Evolutionary conservation across 2,797 vertebrate species (phyloP).

Genomic region (Varecia variegata): DNA sequence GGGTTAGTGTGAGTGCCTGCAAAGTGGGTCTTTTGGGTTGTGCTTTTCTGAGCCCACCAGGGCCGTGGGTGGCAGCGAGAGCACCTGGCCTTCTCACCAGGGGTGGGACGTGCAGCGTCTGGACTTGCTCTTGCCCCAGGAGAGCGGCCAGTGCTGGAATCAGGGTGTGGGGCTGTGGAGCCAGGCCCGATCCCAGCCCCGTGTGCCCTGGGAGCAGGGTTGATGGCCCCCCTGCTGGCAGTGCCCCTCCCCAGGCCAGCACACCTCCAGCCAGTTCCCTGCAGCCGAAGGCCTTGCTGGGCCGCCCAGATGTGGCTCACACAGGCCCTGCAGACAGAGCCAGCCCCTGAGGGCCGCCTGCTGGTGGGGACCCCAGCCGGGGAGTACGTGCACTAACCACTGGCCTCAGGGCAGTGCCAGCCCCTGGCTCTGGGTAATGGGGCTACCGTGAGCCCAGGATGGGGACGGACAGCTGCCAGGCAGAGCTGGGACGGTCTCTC

Average conservation of each 20-base stretch:
- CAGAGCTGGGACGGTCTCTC: background rate
- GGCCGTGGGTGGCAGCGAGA: background rate
- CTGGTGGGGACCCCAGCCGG: too few species aligned
- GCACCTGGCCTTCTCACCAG: background rate
- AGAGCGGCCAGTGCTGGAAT: background rate
- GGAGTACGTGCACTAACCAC: background rate
- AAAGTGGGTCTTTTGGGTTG: background rate
- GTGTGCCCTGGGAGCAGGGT: background rate
- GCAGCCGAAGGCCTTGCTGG: background rate
- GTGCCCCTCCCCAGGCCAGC: background rate
- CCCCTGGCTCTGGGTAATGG: background rate
- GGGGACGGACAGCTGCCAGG: rapidly evolving
- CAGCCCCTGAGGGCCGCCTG: background rate
- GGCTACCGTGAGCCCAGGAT: background rate
- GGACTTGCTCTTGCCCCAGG: too few species aligned
- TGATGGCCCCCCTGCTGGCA: background rate
- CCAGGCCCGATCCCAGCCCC: background rate
- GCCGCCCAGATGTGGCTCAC: background rate
- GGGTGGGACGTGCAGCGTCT: background rate
- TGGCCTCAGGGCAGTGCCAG: background rate
- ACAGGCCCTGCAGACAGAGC: background rate
- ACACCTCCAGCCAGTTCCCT: background rate
- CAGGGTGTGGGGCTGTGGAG: background rate
- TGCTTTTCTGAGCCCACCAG: background rate
- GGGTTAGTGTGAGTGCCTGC: background rate